A percentile compares a stretch with the other conserved stretches of the same genome.
These are phyloP conservation scores for Microctenopoma steveboyesi DNA, from an alignment of 2,797 vertebrate genomes.

Conservation along the genomic window DNA sequence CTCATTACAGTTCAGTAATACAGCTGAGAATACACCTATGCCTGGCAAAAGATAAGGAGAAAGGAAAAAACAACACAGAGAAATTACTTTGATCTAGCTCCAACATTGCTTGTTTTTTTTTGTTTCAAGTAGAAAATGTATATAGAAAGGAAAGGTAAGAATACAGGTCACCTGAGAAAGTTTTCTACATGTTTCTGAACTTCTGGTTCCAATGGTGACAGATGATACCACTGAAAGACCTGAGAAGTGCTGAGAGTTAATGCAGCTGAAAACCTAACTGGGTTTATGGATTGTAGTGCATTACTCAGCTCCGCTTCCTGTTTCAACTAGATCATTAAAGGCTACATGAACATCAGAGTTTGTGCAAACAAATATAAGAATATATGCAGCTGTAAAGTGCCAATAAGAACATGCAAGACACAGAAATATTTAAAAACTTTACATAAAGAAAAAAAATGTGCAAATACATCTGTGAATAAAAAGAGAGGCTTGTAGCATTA, in stretches of 20 bases:
- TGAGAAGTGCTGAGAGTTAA: conserved; percentile 23
- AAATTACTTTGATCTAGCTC: conserved; percentile 53
- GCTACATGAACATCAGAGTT: conserved; percentile 32
- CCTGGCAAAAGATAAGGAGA: conserved; percentile 55
- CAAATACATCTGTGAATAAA: conserved; percentile 23
- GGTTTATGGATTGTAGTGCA: conserved; percentile 34
- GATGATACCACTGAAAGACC: conserved; percentile 21
- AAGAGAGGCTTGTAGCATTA: conserved; percentile 13
- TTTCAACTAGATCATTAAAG: conserved; percentile 43
- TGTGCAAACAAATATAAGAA: conserved; percentile 13
- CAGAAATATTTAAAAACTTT: not conserved
- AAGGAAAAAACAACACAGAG: conserved; percentile 39
- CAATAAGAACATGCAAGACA: not conserved
- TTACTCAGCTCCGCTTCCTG: conserved; percentile 37
- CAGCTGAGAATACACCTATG: conserved; percentile 43
- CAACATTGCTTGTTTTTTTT: not conserved
- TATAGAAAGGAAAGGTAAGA: conserved; percentile 42
- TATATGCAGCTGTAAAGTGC: not conserved
- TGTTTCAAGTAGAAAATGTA: conserved; percentile 1
- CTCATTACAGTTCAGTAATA: conserved; percentile 61
- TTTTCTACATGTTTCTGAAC: conserved; percentile 36
- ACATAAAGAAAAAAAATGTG: not conserved
- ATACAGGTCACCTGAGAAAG: conserved; percentile 64
- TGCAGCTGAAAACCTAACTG: conserved; percentile 24
- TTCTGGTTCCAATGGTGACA: conserved; percentile 33